Base-by-base conservation (phyloP, 2,113 vertebrate genomes). In the Vicugna pacos region DNA sequence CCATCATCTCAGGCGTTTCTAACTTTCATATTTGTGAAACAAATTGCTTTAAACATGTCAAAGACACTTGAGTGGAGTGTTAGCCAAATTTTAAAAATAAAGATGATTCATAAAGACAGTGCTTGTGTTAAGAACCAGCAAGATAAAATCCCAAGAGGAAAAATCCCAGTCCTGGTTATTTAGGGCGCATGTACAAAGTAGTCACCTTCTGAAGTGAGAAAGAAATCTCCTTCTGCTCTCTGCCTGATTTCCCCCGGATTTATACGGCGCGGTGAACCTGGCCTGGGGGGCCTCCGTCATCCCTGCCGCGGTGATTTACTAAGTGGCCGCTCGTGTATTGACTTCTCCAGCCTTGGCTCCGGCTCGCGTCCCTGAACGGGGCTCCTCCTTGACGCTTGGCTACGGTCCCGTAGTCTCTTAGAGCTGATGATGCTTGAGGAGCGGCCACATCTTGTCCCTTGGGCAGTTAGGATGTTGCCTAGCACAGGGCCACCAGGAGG, bases 11-110 rank as follows among this genome's bases (percentile, higher is more conserved):
- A 56, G 24, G 95, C 93, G 94, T 86, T 82, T 90, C 81, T 95
- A 97, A 96, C 84, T 95, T 96, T 93, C 80, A 12, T 96, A 92
- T 94, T 97, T 98, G 96, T 96, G 95, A 97, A 95, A 97, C 92
- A 98, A 97, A 97, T 97, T 97, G 89, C 96, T 97, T 96, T 97
- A 97, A 97, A 97, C 97, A 96, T 97, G 97, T 97, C 95, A 96
- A 95, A 98, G 95, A 91, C 91, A 89, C 62, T 97, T 77, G 67
- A 96, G 83, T 94, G 72, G 84, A 96, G 91, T 95, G 95, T 96
- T 97, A 97, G 97, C 96, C 97, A 97, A 94, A 94, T 91, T 97
- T 97, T 95, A 96, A 97, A 97, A 98, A 97, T 97, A 97, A 95
- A 97, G 91, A 97, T 98, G 98, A 97, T 96, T 98, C 97, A 97